Conservation (phyloP, 2,113 vertebrate species). For the Erinaceus europaeus region DNA sequence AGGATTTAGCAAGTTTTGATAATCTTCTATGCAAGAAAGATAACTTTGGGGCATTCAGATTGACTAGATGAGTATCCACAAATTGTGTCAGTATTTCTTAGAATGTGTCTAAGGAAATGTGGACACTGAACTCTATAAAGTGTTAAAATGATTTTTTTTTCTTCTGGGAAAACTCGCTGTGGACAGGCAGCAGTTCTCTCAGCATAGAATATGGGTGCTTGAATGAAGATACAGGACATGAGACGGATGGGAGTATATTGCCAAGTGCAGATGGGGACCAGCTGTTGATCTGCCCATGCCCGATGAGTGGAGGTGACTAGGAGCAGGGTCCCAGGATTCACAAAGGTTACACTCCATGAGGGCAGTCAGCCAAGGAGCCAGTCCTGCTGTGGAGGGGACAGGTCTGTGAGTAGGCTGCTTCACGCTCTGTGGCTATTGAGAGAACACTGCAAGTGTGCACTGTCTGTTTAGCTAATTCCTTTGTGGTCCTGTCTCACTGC, state of each 20-base stretch:
- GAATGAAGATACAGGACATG: not conserved
- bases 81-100: conserved; percentile 23
- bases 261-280: too few species aligned
- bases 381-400: too few species aligned
- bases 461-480: too few species aligned
- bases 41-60: not conserved
- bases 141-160: not conserved
- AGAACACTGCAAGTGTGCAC: too few species aligned
- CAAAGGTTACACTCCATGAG: too few species aligned
- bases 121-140: not conserved
- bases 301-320: too few species aligned
- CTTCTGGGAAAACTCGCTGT: not conserved
- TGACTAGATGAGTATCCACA: conserved; percentile 28
- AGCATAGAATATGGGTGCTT: not conserved
- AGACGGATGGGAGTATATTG: not conserved
- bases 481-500: too few species aligned
- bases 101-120: conserved; percentile 21
- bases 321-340: too few species aligned
- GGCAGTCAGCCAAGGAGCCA: too few species aligned
- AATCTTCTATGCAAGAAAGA: conserved; percentile 1
- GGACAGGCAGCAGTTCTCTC: not conserved
- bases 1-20: conserved; percentile 20
- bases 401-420: too few species aligned
- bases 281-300: too few species aligned
- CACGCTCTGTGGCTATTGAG: too few species aligned